Base-by-base conservation (phyloP, 2,888 invertebrate species). In the Odiellus spinosus region DNA sequence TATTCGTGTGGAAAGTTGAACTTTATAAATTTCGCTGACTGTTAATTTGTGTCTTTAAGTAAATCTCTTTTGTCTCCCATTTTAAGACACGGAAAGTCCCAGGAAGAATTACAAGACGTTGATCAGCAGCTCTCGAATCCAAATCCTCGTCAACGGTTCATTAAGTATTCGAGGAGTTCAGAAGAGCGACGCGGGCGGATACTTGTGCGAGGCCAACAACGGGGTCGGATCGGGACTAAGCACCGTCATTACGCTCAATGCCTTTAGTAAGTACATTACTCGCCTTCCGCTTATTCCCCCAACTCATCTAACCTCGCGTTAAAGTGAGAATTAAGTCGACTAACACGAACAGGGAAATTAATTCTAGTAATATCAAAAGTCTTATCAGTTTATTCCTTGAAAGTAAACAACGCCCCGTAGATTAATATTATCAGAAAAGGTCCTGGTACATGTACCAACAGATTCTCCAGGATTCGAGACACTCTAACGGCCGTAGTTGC, bases 141-240 rank as follows among this genome's bases (percentile, higher is more conserved):
- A 82, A 69, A 85, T 88, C 42, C 55, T 60, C 44, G 88, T 87
- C 67, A 58, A 58, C 43, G 58, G 58, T 14, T 56, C 56, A 1
- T 44, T 58, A 33, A 48, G 47, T 18, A 62, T 67, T 40, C 49
- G 53, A 17, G 47, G 59, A 3, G 61, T 63, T 8, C 49, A 52
- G 36, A 59, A 60, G 38, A 53, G 53, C 10, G 64, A 66, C 48
- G 60, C 62, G 46, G 66, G 66, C 0, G 57, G 61, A 45, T 67
- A 65, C 47, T 56, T 66, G 47, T 67, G 67, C 53, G 63, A 64
- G 35, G 61, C 65, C 12, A 59, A 61, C 41, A 67, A 67, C 49
- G 59, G 61, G 2, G 60, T 67, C 3, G 64, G 64, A 19, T 50
- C 56, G 3, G 51, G 53, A 19, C 38, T 57, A 8, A 57, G 56